Conservation (phyloP, 2,888 invertebrate species). For the Rhimphoctona megacephalus region DNA sequence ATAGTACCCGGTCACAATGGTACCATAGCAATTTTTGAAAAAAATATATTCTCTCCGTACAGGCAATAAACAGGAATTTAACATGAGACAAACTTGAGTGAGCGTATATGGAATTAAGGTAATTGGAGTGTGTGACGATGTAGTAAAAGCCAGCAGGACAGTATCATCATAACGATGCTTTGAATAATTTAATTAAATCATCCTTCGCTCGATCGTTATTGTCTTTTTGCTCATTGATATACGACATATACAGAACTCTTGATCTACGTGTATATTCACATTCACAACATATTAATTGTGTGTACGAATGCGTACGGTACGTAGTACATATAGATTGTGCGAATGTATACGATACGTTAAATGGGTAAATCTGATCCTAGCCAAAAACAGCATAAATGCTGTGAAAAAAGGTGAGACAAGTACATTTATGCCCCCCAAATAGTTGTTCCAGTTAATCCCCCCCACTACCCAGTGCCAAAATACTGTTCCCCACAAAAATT, state of each 20-base stretch:
- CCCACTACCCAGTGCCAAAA: too few relatives aligned
- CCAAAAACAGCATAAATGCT: too few relatives aligned
- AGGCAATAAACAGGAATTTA: neutral
- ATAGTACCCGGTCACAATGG: too few relatives aligned
- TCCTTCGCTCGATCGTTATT: conserved; percentile 29
- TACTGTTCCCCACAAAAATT: too few relatives aligned
- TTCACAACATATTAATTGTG: neutral
- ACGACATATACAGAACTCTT: neutral
- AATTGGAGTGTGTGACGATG: conserved; percentile 42
- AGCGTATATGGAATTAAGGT: conserved; percentile 4
- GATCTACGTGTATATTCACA: neutral
- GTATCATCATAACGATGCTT: conserved; percentile 6
- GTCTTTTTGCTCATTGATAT: conserved; percentile 14
- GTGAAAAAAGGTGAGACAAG: too few relatives aligned
- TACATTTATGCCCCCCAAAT: too few relatives aligned
- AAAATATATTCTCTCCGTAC: too few relatives aligned
- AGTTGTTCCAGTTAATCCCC: too few relatives aligned
- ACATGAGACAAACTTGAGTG: neutral
- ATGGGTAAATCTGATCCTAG: conserved; percentile 54
- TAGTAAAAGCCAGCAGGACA: conserved; percentile 28
- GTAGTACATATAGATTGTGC: neutral
- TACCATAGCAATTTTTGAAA: too few relatives aligned
- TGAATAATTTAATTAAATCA: conserved; percentile 60
- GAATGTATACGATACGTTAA: conserved; percentile 22
- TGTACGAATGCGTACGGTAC: neutral